These are phyloP conservation scores for Tanypteryx hageni DNA, from an alignment of 2,888 invertebrate genomes.

Conservation along the genomic window DNA sequence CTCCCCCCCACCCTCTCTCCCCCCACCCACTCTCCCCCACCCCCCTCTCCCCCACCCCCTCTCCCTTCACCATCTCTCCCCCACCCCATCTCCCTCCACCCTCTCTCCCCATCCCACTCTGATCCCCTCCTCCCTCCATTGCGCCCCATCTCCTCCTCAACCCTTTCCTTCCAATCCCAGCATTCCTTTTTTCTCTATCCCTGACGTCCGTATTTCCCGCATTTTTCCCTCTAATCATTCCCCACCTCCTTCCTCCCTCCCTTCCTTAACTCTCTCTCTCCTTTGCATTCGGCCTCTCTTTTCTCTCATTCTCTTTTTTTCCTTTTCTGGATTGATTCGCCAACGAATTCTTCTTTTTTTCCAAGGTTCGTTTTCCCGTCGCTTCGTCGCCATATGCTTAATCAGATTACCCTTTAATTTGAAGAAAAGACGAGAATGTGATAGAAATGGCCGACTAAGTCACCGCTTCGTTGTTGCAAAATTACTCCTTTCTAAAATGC, in stretches of 20 bases:
- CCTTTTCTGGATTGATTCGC: slow-evolving; percentile 35
- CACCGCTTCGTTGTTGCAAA: slow-evolving; percentile 2
- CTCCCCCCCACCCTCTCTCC: neutral
- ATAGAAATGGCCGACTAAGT: neutral
- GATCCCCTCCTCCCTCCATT: slow-evolving; percentile 6
- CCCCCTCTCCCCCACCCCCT: neutral
- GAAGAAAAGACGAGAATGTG: neutral
- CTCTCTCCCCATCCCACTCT: neutral
- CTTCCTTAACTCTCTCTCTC: slow-evolving; percentile 40
- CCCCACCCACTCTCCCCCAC: neutral
- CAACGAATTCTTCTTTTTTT: neutral
- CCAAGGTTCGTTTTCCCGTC: neutral
- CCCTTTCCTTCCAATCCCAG: slow-evolving; percentile 44
- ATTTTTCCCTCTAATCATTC: slow-evolving; percentile 62
- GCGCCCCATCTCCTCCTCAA: neutral
- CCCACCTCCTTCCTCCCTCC: slow-evolving; percentile 3
- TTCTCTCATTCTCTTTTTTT: neutral
- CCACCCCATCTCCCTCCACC: neutral
- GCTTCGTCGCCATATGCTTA: neutral
- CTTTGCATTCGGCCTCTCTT: neutral
- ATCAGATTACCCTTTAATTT: slow-evolving; percentile 21
- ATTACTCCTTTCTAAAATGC: neutral
- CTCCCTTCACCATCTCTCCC: neutral
- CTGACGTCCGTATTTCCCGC: slow-evolving; percentile 52
- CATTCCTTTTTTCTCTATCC: slow-evolving; percentile 32